A percentile compares a stretch with the other conserved stretches of the same genome.
Evolutionary conservation across 2,888 invertebrate genomes (phyloP).

Genomic region (Ceriagrion tenellum): DNA sequence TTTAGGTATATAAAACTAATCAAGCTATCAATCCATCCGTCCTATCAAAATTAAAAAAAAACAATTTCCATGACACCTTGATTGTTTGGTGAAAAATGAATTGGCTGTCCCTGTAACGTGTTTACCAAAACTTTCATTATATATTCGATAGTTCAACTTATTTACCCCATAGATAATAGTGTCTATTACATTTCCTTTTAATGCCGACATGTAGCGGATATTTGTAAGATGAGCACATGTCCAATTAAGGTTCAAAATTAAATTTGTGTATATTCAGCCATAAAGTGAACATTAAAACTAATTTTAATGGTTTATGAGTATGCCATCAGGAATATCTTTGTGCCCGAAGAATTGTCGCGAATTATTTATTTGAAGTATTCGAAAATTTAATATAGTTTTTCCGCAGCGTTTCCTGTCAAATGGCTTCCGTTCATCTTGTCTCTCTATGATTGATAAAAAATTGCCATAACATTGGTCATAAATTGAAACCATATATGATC

Average conservation of each 20-base stretch:
- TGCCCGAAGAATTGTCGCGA: background rate
- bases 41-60: conserved; percentile 60
- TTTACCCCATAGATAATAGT: conserved; percentile 2
- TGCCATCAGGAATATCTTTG: background rate
- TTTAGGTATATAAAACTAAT: conserved; percentile 1
- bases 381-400: background rate
- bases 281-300: background rate
- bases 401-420: conserved; percentile 2
- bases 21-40: conserved; percentile 66
- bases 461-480: background rate
- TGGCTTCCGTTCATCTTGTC: conserved; percentile 31
- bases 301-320: background rate
- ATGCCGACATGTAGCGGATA: background rate
- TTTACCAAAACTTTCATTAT: background rate
- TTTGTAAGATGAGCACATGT: background rate
- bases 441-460: conserved; percentile 15
- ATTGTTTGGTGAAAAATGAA: background rate
- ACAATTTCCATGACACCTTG: conserved; percentile 21
- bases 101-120: conserved; percentile 4
- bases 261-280: background rate
- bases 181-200: background rate
- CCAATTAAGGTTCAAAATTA: conserved; percentile 33
- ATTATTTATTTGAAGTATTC: background rate
- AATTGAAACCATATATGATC: background rate
- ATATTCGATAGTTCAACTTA: conserved; percentile 16